Conservation (phyloP, 2,888 invertebrate genomes). For the Harmothoe impar region DNA sequence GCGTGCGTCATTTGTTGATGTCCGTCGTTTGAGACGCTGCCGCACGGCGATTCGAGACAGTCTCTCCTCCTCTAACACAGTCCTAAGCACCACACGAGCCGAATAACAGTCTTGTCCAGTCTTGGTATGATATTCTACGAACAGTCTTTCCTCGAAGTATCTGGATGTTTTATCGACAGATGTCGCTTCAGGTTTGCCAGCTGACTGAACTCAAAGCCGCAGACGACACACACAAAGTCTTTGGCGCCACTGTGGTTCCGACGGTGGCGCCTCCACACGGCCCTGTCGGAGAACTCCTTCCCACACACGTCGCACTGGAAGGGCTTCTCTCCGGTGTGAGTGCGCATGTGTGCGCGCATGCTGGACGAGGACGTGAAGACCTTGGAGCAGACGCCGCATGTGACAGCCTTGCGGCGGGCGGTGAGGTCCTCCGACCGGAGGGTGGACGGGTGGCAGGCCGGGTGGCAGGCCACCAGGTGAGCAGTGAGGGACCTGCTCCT, state of each 20-base stretch:
- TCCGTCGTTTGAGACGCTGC: too few relatives aligned
- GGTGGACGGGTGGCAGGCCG: not conserved
- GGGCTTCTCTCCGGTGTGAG: slow-evolving; percentile 6
- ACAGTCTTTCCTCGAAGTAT: too few relatives aligned
- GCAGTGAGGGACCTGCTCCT: not conserved
- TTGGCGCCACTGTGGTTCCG: not conserved
- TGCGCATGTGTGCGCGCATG: slow-evolving; percentile 7
- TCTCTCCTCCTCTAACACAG: too few relatives aligned
- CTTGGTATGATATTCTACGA: too few relatives aligned
- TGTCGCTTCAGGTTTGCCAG: not conserved
- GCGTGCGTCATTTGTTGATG: too few relatives aligned
- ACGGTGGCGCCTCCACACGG: slow-evolving; percentile 50
- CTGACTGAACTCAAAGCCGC: slow-evolving; percentile 28
- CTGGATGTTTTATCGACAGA: not conserved
- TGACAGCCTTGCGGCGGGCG: not conserved
- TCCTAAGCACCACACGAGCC: too few relatives aligned
- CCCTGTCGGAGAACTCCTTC: not conserved
- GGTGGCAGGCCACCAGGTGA: slow-evolving; percentile 21
- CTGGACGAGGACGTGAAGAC: not conserved
- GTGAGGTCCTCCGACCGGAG: not conserved
- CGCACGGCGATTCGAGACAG: too few relatives aligned
- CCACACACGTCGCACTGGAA: slow-evolving; percentile 6
- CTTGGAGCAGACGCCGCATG: slow-evolving; percentile 8
- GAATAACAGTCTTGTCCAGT: too few relatives aligned
- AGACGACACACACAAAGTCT: slow-evolving; percentile 3